Evolutionary conservation across 2,797 vertebrate genomes (phyloP).

Genomic region (Lateolabrax maculatus): DNA sequence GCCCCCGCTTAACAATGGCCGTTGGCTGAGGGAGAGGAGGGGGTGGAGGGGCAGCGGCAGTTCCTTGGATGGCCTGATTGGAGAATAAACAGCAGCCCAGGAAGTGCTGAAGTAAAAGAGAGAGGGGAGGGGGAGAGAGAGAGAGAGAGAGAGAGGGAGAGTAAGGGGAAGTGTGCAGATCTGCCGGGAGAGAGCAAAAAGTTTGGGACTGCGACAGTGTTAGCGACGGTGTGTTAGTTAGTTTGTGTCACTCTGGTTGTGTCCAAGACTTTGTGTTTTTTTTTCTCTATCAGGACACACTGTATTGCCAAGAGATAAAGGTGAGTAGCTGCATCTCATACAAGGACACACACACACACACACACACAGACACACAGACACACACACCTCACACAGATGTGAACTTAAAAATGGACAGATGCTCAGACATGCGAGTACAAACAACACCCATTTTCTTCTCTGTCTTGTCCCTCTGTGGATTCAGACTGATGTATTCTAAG

Average conservation of each 20-base stretch:
- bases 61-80: conserved; percentile 80
- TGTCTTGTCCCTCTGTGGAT: conserved; percentile 4
- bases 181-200: conserved; percentile 74
- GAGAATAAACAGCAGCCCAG: conserved; percentile 83
- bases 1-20: conserved; percentile 73
- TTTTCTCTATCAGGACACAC: conserved; percentile 53
- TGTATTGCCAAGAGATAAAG: conserved; percentile 40
- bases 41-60: conserved; percentile 54
- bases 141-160: neutral
- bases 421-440: conserved; percentile 15
- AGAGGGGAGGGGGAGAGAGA: conserved; percentile 42
- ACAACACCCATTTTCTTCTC: conserved; percentile 5
- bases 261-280: conserved; percentile 28
- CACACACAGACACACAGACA: conserved; percentile 13
- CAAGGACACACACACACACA: conserved; percentile 27
- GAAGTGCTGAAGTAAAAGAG: conserved; percentile 80
- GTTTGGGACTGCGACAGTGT: conserved; percentile 65
- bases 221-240: conserved; percentile 39
- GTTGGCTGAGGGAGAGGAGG: conserved; percentile 55
- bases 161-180: conserved; percentile 57
- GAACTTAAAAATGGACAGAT: conserved; percentile 31
- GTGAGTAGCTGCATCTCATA: conserved; percentile 67
- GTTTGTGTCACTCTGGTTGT: conserved; percentile 57
- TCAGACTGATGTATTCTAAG: conserved; percentile 1
- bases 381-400: conserved; percentile 34